Percentiles rank a stretch among this genome's conserved stretches.
phyloP scores from a whole-genome alignment of 2,113 vertebrate species.

The Mus pahari region DNA sequence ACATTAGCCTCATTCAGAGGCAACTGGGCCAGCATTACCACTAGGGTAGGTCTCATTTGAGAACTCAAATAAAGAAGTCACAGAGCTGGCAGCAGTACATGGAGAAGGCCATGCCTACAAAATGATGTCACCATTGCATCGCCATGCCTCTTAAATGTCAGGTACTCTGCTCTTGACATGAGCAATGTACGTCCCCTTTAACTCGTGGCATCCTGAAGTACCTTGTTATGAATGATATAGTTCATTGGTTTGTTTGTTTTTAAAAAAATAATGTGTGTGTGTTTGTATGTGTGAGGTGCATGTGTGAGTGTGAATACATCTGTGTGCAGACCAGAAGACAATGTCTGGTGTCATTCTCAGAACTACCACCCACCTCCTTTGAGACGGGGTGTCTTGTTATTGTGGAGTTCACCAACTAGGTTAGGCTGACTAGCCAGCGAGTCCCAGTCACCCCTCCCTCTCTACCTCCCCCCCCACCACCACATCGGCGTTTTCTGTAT shows the following conservation, averaged over 20 bases:
- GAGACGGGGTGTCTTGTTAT: neutral
- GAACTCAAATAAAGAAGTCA: constrained; percentile 49
- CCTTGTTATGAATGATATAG: constrained; percentile 8
- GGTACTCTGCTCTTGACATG: constrained; percentile 73
- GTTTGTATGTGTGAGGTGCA: neutral
- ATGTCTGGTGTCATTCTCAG: neutral
- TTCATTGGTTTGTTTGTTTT: neutral
- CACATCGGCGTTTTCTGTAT: too few relatives aligned
- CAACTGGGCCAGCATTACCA: neutral
- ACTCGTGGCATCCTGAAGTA: neutral
- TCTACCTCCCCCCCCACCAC: neutral
- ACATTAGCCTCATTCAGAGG: constrained; percentile 28
- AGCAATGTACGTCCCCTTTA: constrained; percentile 52
- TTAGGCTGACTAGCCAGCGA: neutral
- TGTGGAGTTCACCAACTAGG: neutral
- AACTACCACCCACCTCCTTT: neutral
- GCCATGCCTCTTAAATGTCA: constrained; percentile 46
- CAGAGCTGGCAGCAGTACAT: neutral
- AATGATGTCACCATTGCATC: neutral
- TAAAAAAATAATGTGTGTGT: neutral
- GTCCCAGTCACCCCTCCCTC: neutral
- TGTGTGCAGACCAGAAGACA: neutral
- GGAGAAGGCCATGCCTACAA: neutral
- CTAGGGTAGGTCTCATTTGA: constrained; percentile 59
- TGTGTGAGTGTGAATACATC: neutral